Percentiles rank a stretch among this genome's conserved stretches.
phyloP scores from a whole-genome alignment of 2,113 vertebrate species.

The Rhagologus leucostigma region DNA sequence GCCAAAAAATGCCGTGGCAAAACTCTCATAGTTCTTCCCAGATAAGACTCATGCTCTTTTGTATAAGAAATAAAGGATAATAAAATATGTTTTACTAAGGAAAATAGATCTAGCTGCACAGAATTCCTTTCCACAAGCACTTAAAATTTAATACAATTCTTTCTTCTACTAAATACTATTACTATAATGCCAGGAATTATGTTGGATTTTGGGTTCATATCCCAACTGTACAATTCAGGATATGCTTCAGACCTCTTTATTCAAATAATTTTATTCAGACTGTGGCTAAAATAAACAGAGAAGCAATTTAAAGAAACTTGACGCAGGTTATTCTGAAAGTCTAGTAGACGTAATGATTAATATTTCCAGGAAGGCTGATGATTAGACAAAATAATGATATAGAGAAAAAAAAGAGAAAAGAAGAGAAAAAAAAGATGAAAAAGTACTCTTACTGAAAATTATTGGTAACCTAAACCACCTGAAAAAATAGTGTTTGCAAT shows the following conservation, averaged over 20 bases:
- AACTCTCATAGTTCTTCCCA: background rate
- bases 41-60: background rate
- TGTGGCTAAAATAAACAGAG: constrained; percentile 44
- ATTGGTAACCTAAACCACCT: constrained; percentile 30
- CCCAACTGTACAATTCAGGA: constrained; percentile 32
- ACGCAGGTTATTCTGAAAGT: constrained; percentile 14
- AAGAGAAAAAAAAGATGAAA: background rate
- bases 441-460: constrained; percentile 4
- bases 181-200: constrained; percentile 26
- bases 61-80: background rate
- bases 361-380: constrained; percentile 42
- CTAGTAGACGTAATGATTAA: constrained; percentile 40
- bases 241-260: constrained; percentile 25
- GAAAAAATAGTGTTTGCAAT: constrained; percentile 27
- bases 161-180: constrained; percentile 20
- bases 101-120: background rate
- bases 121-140: background rate
- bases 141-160: constrained; percentile 22
- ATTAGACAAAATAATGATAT: constrained; percentile 39
- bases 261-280: constrained; percentile 38
- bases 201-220: constrained; percentile 38
- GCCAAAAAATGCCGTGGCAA: background rate
- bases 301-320: constrained; percentile 25
- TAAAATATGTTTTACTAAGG: background rate
- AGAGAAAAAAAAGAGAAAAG: background rate